These are phyloP conservation scores for Labeo calbasu DNA, from an alignment of 2,797 vertebrate genomes.

Conservation along the genomic window DNA sequence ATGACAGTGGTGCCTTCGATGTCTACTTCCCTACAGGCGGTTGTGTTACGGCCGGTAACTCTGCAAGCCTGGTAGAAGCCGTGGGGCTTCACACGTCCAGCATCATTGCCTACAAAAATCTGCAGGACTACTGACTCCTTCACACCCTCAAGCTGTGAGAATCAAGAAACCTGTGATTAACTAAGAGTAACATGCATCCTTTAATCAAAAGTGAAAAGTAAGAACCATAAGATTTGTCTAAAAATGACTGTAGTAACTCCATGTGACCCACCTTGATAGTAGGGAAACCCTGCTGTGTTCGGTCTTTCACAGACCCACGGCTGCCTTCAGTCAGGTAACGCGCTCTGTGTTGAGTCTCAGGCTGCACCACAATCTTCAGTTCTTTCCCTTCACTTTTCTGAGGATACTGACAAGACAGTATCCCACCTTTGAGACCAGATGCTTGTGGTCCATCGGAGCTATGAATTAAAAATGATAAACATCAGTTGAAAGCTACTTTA, in stretches of 20 bases:
- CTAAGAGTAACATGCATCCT: slow-evolving; percentile 16
- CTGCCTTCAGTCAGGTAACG: slow-evolving; percentile 98
- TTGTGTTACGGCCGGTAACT: slow-evolving; percentile 97
- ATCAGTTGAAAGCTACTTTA: not conserved
- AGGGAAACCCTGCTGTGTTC: slow-evolving; percentile 95
- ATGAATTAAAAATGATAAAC: slow-evolving; percentile 57
- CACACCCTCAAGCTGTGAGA: slow-evolving; percentile 90
- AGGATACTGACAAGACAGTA: slow-evolving; percentile 90
- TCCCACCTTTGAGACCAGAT: slow-evolving; percentile 82
- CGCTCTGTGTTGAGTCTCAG: slow-evolving; percentile 95
- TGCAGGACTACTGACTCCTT: slow-evolving; percentile 93
- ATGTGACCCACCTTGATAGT: slow-evolving; percentile 88
- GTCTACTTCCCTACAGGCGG: slow-evolving; percentile 96
- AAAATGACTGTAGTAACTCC: not conserved
- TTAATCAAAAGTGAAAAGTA: slow-evolving; percentile 5
- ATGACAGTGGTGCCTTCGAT: slow-evolving; percentile 97
- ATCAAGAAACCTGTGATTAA: slow-evolving; percentile 24
- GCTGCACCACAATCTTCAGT: slow-evolving; percentile 94
- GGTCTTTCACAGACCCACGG: slow-evolving; percentile 96
- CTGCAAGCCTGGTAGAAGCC: slow-evolving; percentile 98
- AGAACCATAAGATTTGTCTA: not conserved
- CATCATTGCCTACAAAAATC: slow-evolving; percentile 96
- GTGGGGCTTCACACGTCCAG: slow-evolving; percentile 94
- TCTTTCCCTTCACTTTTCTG: slow-evolving; percentile 94
- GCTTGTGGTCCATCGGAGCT: slow-evolving; percentile 75